Evolutionary conservation across 2,797 vertebrate genomes (phyloP), one percentile per base, ranked within the genome.

Genomic region (Sebastes matsubarae): DNA sequence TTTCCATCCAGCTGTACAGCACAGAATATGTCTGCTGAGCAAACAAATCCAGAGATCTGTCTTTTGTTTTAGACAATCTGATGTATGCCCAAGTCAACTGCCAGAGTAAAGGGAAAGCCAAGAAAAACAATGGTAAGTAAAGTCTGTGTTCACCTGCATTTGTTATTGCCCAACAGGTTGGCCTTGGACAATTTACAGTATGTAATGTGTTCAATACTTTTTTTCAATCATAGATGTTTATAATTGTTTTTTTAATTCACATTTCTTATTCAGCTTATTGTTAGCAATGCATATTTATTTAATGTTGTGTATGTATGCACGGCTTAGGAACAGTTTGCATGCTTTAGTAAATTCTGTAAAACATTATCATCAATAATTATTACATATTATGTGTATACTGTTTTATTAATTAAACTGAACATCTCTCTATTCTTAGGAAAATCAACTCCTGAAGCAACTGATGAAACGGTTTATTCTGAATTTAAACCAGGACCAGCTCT

Each of bases 391-490:
- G 42, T 46, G 42, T 46, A 7, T 46, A 42, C 14, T 42, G 13
- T 42, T 7, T 42, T 42, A 42, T 16, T 16, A 46, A 16, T 46
- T 46, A 7, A 46, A 16, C 42, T 3, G 16, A 52, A 52, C 8
- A 52, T 52, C 5, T 74, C 4, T 75, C 12, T 12, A 18, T 76
- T 64, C n/a, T 6, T 32, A 75, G 77, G 36, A 54, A 46, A 22
- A 29, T 27, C 57, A 14, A 5, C 6, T 66, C 54, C 55, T 52
- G 29, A 11, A 16, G 20, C 2, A 50, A 4, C 14, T 0, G 50
- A 68, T 2, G 50, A 69, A 77, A 20, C 30, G 4, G 1, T 80
- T 60, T 84, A 80, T 55, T 80, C 82, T 42, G 57, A 77, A 18
- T 1, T 84, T 12, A 77, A 84, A 55, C 2, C 8, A 24, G 10